Base-by-base conservation (phyloP, 2,797 vertebrate species). In the Sardinella longiceps region DNA sequence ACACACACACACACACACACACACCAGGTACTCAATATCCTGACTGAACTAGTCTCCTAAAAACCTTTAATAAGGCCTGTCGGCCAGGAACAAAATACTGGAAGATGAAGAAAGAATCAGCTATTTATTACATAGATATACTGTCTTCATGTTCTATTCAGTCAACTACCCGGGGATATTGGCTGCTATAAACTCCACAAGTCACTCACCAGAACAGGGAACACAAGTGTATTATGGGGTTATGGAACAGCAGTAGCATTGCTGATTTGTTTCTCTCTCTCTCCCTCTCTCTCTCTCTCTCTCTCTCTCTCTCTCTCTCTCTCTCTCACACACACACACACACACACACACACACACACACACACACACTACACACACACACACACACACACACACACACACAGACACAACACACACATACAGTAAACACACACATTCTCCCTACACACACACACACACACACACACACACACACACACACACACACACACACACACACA, bases 341-440 rank as follows among this genome's bases (percentile, higher is more conserved):
- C 7, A 3, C 43, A 45, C 43, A 45, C 56, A 58, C 23, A 58
- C 56, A n/a, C 56, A 25, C 56, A n/a, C 56, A 18, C 20, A n/a
- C 20, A 58, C 56, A 58, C 56, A 58, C 56, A 46, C 77, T n/a
- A n/a, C n/a, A n/a, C n/a, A n/a, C n/a, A n/a, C n/a, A n/a, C n/a
- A n/a, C n/a, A n/a, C n/a, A n/a, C n/a, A n/a, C n/a, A n/a, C n/a
- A n/a, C n/a, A n/a, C n/a, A n/a, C n/a, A n/a, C n/a, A n/a, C n/a
- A n/a, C n/a, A n/a, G n/a, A n/a, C n/a, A n/a, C n/a, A n/a, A 80
- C 9, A 11, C 86, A 87, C 88, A 89, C 89, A 39, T 14, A 1
- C 4, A 5, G 3, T 45, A 45, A 7, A n/a, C n/a, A n/a, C n/a
- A n/a, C n/a, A n/a, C n/a, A n/a, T n/a, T n/a, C n/a, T n/a, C n/a